Evolutionary conservation across 2,888 invertebrate species (phyloP), one percentile per base, ranked within the genome.

Genomic region (Plusia festucae): DNA sequence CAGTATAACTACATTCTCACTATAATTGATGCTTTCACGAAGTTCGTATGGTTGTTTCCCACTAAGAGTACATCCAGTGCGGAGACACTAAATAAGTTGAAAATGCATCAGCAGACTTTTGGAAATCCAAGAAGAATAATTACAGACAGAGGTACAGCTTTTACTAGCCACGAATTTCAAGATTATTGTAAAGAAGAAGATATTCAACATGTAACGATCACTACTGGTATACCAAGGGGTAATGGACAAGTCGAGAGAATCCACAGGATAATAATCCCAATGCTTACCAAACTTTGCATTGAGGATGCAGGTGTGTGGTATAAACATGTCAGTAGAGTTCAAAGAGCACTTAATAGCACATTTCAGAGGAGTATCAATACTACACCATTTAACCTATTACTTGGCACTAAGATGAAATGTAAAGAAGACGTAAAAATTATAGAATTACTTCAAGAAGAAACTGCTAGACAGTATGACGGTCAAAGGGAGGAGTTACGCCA

Each of bases 221-320:
- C 84, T 0, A 82, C 80, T 9, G 82, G 82, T 5, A 56, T 76
- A 0, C 79, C 77, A 6, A 53, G 74, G 8, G 78, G 72, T 0
- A 82, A 82, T 52, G 82, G 81, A 0, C 79, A 81, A 24, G 78
- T 82, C 0, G 82, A 84, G 18, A 44, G 81, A 18, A 34, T 83
- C 0, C 73, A 82, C 34, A 24, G 74, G 5, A 70, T 60, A 0
- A 16, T 70, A 0, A 57, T 53, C 3, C 7, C 63, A 3, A n/a
- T 57, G 1, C 16, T 64, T 5, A 58, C 58, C 0, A 64, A 64
- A 20, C 16, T 60, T n/a, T 44, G 44, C 16, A 16, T 44, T 3
- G 44, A 44, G 16, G 44, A 16, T 0, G 16, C 44, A n/a, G 5
- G 16, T 5, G 16, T 15, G 16, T 44, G 44, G 44, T 44, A 44